A percentile compares a stretch with the other conserved stretches of the same genome.
Conservation (phyloP, 1,140 invertebrate species). For the Trinorchestia longiramus region DNA sequence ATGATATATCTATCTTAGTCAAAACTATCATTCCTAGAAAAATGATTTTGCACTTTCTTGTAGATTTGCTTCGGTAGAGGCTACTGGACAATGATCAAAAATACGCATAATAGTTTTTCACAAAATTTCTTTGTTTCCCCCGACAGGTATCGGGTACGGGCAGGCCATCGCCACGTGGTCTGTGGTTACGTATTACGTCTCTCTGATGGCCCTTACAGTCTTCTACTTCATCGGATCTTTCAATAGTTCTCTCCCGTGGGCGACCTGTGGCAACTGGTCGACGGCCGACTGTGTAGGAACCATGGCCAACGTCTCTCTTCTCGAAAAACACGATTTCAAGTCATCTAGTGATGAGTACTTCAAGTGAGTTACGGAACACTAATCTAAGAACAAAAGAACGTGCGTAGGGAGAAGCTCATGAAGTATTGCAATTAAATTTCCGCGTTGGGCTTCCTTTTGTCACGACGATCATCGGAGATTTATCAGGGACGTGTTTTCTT, state of each 20-base stretch:
- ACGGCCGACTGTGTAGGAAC: not conserved
- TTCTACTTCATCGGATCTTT: constrained; percentile 71
- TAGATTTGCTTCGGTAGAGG: no score
- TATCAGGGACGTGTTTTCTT: not conserved
- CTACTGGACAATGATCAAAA: no score
- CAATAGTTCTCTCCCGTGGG: constrained; percentile 68
- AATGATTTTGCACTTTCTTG: no score
- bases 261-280: constrained; percentile 68
- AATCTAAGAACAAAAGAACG: not conserved
- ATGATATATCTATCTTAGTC: no score
- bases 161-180: constrained; percentile 69
- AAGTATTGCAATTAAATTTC: not conserved
- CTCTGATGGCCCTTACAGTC: constrained; percentile 70
- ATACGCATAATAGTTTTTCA: not conserved
- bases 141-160: constrained; percentile 70
- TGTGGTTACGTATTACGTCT: constrained; percentile 70
- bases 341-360: constrained; percentile 63
- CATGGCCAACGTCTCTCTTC: constrained; percentile 38
- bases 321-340: constrained; percentile 39
- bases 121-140: no score
- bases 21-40: no score
- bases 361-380: constrained; percentile 55
- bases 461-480: not conserved
- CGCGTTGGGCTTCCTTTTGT: not conserved
- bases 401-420: not conserved